Conservation (phyloP, 2,113 vertebrate species). For the Benitochromis conjunctus region DNA sequence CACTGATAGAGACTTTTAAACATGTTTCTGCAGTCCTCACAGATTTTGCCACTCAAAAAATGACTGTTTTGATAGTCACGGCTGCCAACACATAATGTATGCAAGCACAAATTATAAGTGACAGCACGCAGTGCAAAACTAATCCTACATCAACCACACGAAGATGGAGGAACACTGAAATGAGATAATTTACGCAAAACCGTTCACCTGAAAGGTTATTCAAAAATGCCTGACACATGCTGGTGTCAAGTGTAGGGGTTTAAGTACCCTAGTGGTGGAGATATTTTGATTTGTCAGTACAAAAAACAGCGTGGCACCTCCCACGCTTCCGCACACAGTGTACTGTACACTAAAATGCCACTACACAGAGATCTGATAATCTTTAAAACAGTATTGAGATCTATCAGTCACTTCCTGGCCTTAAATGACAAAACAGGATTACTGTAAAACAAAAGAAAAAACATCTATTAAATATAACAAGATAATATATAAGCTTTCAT, state of each 20-base stretch:
- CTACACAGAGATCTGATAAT: not conserved
- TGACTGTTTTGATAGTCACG: not conserved
- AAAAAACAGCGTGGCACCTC: constrained; percentile 40
- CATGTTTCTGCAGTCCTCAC: not conserved
- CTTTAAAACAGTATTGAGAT: not conserved
- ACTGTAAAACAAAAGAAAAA: not conserved
- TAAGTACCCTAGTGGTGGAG: constrained; percentile 14
- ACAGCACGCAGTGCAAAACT: not conserved
- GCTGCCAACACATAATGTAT: not conserved
- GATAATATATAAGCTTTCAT: not conserved
- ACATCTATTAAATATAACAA: not conserved
- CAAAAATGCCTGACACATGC: not conserved
- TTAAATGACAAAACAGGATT: not conserved
- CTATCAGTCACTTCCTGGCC: not conserved
- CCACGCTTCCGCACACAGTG: constrained; percentile 16
- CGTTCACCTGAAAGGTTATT: not conserved
- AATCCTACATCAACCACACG: not conserved
- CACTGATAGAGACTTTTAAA: not conserved
- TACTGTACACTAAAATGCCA: not conserved
- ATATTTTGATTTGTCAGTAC: constrained; percentile 14
- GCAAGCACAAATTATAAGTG: not conserved
- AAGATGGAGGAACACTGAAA: not conserved
- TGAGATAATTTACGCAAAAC: not conserved
- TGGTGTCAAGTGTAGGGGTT: not conserved
- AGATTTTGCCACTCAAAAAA: not conserved